phyloP scores from a whole-genome alignment of 2,797 vertebrate genomes.

The Muraenolepis orangiensis region DNA sequence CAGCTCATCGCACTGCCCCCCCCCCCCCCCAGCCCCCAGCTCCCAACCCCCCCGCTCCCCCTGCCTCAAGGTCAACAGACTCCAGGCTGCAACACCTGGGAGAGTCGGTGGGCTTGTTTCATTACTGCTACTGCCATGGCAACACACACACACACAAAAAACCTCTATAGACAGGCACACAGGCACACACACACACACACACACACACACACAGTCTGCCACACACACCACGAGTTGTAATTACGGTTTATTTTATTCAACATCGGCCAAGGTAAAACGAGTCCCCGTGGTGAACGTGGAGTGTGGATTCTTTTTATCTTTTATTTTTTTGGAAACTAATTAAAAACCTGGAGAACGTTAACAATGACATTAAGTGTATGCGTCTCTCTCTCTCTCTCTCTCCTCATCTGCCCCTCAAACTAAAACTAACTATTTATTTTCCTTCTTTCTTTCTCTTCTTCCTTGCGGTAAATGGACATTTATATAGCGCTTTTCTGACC shows the following conservation, averaged over 20 bases:
- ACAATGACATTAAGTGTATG: conserved; percentile 22
- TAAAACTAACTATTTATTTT: too few relatives aligned
- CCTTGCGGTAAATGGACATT: too few relatives aligned
- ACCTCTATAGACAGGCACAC: conserved; percentile 50
- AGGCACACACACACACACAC: too few relatives aligned
- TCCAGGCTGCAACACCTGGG: conserved; percentile 58
- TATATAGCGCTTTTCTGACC: too few relatives aligned
- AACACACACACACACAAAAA: conserved; percentile 61
- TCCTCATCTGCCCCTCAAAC: background rate
- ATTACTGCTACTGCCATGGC: conserved; percentile 61
- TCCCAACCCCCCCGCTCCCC: too few relatives aligned
- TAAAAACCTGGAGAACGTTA: conserved; percentile 24
- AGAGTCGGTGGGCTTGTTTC: conserved; percentile 55
- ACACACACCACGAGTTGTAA: conserved; percentile 50
- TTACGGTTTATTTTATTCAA: conserved; percentile 47
- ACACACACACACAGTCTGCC: conserved; percentile 56
- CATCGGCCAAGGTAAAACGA: conserved; percentile 43
- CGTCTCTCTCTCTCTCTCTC: conserved; percentile 17
- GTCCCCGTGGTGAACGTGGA: background rate
- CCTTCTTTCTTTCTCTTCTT: too few relatives aligned
- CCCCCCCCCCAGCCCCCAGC: too few relatives aligned
- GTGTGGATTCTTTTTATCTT: too few relatives aligned
- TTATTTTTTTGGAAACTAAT: too few relatives aligned
- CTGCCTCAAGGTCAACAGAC: conserved; percentile 67
- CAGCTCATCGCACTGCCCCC: conserved; percentile 58